phyloP scores from a whole-genome alignment of 1,140 invertebrate genomes.

The Drosophila setifemur region DNA sequence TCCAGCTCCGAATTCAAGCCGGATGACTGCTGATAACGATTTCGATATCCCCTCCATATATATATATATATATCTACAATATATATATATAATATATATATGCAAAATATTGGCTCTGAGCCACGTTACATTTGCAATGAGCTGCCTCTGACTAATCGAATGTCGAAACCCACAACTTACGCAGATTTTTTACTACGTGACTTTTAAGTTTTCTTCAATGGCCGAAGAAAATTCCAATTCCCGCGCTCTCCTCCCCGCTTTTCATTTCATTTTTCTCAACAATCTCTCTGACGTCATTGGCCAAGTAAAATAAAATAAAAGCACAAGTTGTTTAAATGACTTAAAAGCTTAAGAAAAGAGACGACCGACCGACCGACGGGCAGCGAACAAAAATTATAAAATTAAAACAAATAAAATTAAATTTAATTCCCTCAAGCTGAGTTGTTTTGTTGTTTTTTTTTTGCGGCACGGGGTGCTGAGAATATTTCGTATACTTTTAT shows the following conservation, averaged over 20 bases:
- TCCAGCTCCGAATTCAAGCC: constrained; percentile 20
- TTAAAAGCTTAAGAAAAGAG: constrained; percentile 22
- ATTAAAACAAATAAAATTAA: constrained; percentile 48
- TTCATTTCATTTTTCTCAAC: not conserved
- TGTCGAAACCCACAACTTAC: not conserved
- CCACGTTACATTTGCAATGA: constrained; percentile 10
- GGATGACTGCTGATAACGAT: constrained; percentile 35
- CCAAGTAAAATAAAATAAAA: constrained; percentile 11
- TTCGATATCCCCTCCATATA: not conserved
- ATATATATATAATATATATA: not conserved
- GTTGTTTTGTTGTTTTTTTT: constrained; percentile 15
- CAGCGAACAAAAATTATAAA: constrained; percentile 28
- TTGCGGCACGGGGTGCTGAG: constrained; percentile 48
- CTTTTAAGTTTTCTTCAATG: constrained; percentile 9
- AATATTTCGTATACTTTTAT: constrained; percentile 28
- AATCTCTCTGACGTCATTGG: constrained; percentile 36
- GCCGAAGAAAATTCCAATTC: not conserved
- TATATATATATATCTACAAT: not conserved
- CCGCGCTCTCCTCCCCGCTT: not conserved
- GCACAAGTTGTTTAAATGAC: constrained; percentile 6
- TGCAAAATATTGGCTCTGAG: constrained; percentile 19
- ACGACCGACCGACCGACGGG: too few relatives aligned
- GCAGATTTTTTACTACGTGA: constrained; percentile 41
- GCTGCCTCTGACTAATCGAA: constrained; percentile 18
- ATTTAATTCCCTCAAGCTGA: constrained; percentile 33